These are phyloP conservation scores for Zoanthus gigantus DNA, from an alignment of 92 coral and sea anemone species.

Conservation along the genomic window DNA sequence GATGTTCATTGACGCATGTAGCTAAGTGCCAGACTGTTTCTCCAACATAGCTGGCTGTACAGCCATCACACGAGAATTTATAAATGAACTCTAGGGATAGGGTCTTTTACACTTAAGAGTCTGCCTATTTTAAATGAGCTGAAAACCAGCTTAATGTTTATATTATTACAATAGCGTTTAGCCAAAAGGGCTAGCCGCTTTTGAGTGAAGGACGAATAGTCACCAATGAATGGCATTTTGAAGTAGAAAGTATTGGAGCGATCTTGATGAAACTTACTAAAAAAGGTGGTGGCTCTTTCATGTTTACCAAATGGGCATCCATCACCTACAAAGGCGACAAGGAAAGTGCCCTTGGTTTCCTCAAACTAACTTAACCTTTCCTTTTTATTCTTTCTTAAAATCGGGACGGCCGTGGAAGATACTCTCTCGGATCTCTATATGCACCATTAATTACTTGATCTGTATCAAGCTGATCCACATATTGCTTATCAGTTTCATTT, in stretches of 20 bases:
- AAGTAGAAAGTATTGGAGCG: not conserved
- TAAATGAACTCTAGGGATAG: no score
- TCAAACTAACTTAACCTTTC: conserved; percentile 62
- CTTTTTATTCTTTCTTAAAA: not conserved
- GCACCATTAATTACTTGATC: conserved; percentile 51
- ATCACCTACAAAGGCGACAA: conserved; percentile 72
- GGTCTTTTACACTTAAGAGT: no score
- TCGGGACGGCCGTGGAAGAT: conserved; percentile 65
- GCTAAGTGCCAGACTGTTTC: no score
- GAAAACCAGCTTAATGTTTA: no score
- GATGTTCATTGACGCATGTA: no score
- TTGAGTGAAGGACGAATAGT: no score
- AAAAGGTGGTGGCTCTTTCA: conserved; percentile 68
- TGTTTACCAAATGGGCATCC: conserved; percentile 73
- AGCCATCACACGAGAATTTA: no score
- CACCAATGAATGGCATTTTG: no score
- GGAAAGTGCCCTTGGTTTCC: conserved; percentile 63
- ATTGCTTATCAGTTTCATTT: conserved; percentile 55
- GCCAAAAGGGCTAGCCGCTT: no score
- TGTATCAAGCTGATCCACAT: conserved; percentile 30
- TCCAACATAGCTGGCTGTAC: no score
- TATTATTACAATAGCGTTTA: no score
- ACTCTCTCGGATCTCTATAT: conserved; percentile 67
- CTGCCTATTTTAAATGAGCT: no score
- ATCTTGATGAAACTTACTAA: conserved; percentile 65